Evolutionary conservation across 23 tunicate species (phyloP), one percentile per base, ranked within the genome.

Genomic region (Botrylloides violaceus): DNA sequence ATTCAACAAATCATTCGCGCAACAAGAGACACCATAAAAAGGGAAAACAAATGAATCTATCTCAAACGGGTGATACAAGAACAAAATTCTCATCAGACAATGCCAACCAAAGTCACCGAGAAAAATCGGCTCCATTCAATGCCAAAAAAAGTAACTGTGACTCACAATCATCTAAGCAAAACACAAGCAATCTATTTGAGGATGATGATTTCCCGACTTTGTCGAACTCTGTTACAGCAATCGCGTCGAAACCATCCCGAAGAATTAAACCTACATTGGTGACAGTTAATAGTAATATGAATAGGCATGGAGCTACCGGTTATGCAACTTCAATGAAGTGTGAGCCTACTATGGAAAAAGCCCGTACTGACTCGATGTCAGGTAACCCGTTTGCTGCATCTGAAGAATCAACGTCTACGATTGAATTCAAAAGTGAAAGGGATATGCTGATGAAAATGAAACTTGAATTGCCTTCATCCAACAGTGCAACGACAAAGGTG

Each of bases 191-290:
- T 36, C 37, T 43, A 43, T 68, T 68, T 37, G 57, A 43, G 24
- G 74, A 68, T 9, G 58, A 68, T n/a, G 58, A 68, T 12, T 68
- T 43, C 35, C 70, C 70, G 19, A 21, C 27, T 25, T 43, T 68
- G 18, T 68, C 74, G n/a, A 37, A 20, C 4, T 19, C 59, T 18
- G 29, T 24, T 15, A 26, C 56, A 32, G 47, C 4, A 68, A 36
- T 6, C 32, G 3, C 74, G 4, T 68, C 49, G 24, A 68, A 68
- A 28, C 74, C 74, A 20, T 37, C 74, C 1, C 24, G 74, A 18
- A 68, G 74, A 43, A 68, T 68, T 24, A 68, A 68, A 43, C 74
- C 74, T 19, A 68, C 74, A 43, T 23, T 43, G 25, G 58, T 68
- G 7, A 28, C 6, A 25, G 74, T 36, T 15, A 28, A 22, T 4